Percentiles rank a stretch among this genome's conserved stretches.
Conservation (phyloP, 23 tunicate species). For the Halocynthia aurantium region DNA sequence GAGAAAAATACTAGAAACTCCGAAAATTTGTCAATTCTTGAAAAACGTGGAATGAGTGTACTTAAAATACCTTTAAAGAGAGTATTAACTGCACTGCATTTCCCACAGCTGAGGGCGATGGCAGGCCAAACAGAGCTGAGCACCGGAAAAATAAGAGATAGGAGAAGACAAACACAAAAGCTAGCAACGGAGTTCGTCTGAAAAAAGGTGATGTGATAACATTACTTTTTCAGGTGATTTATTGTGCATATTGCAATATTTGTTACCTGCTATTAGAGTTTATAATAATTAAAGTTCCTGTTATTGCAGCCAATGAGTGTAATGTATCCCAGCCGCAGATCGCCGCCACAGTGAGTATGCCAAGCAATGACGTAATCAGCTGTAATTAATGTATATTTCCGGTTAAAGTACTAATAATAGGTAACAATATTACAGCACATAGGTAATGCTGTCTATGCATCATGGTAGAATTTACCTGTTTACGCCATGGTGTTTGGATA, state of each 20-base stretch:
- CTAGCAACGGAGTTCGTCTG: conserved; percentile 47
- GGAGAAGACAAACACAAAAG: conserved; percentile 63
- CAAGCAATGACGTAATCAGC: conserved; percentile 36
- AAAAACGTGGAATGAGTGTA: too few relatives aligned
- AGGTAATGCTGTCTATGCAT: neutral
- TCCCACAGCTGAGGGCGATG: conserved; percentile 49
- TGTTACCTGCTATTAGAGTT: conserved; percentile 40
- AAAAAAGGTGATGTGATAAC: neutral
- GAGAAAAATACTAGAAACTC: too few relatives aligned
- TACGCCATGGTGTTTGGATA: neutral
- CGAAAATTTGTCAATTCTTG: too few relatives aligned
- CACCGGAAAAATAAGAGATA: conserved; percentile 72
- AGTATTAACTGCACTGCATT: conserved; percentile 77
- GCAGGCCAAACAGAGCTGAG: conserved; percentile 43
- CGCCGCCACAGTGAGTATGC: conserved; percentile 24
- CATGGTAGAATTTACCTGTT: conserved; percentile 21
- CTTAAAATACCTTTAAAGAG: conserved; percentile 45
- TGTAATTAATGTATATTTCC: conserved; percentile 6
- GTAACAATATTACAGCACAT: neutral
- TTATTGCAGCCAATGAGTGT: conserved; percentile 35
- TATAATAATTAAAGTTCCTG: conserved; percentile 55
- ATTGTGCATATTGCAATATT: neutral
- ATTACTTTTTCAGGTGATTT: neutral
- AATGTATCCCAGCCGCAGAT: conserved; percentile 50
- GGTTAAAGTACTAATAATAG: neutral